These are phyloP conservation scores for Aleiodes alternator DNA, from an alignment of 2,888 invertebrate genomes.

Conservation along the genomic window DNA sequence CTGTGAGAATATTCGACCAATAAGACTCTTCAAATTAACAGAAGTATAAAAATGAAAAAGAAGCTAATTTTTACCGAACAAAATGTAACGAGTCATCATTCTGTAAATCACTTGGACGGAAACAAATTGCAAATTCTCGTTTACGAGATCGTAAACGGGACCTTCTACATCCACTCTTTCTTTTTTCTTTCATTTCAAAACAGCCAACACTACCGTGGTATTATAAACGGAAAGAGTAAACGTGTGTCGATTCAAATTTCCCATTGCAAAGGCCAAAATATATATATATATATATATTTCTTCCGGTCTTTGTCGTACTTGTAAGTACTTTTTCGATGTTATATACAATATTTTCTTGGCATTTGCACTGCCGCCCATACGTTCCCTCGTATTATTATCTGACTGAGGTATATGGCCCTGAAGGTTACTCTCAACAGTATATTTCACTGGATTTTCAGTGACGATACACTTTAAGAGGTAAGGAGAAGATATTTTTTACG, in stretches of 20 bases:
- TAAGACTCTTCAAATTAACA: constrained; percentile 1
- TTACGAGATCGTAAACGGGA: constrained; percentile 57
- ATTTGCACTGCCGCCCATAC: constrained; percentile 2
- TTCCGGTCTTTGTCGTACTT: constrained; percentile 28
- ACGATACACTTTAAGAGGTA: not conserved
- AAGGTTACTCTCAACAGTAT: not conserved
- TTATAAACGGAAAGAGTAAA: not conserved
- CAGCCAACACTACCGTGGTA: constrained; percentile 6
- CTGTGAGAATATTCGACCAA: not conserved
- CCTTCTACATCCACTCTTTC: constrained; percentile 38
- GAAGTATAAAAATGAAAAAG: constrained; percentile 28
- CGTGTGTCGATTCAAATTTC: constrained; percentile 20
- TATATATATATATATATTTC: constrained; percentile 8
- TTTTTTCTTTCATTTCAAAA: not conserved
- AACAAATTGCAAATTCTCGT: constrained; percentile 56
- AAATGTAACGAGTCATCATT: constrained; percentile 45
- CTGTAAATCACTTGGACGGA: constrained; percentile 53
- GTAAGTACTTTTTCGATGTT: not conserved
- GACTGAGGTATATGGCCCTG: constrained; percentile 12
- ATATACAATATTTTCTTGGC: not conserved
- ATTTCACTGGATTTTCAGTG: not conserved
- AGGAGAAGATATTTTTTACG: constrained; percentile 16
- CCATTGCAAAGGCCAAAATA: not conserved
- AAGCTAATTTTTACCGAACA: not conserved
- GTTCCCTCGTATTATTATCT: constrained; percentile 16